Evolutionary conservation across 2,113 vertebrate species (phyloP), one percentile per base, ranked within the genome.

Genomic region (Poecilia latipinna): DNA sequence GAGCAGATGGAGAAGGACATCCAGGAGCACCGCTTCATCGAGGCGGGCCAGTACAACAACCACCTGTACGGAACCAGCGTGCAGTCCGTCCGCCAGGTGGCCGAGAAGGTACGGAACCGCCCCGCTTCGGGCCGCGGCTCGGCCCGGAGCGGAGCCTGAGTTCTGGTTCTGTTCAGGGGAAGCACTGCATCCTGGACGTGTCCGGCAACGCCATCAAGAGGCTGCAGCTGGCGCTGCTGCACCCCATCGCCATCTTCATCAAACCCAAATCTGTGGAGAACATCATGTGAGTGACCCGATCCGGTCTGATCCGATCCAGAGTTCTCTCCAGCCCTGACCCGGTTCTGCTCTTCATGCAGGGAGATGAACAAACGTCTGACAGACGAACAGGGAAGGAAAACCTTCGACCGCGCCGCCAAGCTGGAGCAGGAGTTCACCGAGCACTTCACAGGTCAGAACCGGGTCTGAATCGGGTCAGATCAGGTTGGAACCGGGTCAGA

Each of bases 1-100:
- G 98, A 99, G 76, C 97, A 99, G 91, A 99, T 99, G 98, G 98
- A 99, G 90, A 97, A 96, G 81, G 98, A 99, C 91, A 99, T 99
- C 86, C 97, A 98, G 91, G 98, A 99, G 86, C 98, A 99, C 92
- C 95, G 95, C 86, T 99, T 99, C 92, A 99, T 99, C 84, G 98
- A 99, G 94, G 98, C 98, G 65, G 98, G 98, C n/a, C 98, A 99
- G 88, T 99, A 99, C 94, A 99, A 99, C 94, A 96, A 95, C 89
- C 98, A 99, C 89, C 95, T 99, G 61, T 99, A 99, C 78, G 98
- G 98, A 66, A 99, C 98, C 85, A 99, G 97, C 44, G 98, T 99
- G n/a, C 97, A 98, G 61, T 99, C 97, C 28, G 98, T 99, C 73
- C 93, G 96, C 37, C 96, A 98, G 93, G 98, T 99, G 77, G 97